Conservation (phyloP, 92 coral and sea anemone species). For the Pocillopora meandrina region DNA sequence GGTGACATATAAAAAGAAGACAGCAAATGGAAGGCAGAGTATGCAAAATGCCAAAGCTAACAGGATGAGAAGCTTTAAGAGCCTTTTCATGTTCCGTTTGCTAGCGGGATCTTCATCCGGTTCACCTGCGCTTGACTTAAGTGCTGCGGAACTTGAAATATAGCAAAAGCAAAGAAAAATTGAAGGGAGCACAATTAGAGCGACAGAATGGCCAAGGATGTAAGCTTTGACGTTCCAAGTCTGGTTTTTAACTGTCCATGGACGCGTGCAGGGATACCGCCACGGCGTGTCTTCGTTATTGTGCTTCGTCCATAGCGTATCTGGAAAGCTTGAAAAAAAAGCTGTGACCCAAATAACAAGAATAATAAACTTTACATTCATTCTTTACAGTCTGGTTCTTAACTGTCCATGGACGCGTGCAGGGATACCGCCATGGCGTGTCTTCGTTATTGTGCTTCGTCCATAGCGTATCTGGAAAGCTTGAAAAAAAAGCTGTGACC, state of each 20-base stretch:
- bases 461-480: constrained; percentile 22
- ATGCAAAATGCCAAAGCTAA: constrained; percentile 44
- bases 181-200: constrained; percentile 34
- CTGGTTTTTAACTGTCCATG: constrained; percentile 18
- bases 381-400: background rate
- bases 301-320: background rate
- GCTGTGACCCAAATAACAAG: constrained; percentile 8
- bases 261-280: constrained; percentile 24
- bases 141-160: constrained; percentile 12
- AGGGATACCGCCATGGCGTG: background rate
- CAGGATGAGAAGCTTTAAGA: constrained; percentile 35
- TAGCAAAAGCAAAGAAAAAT: constrained; percentile 34
- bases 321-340: constrained; percentile 10
- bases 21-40: constrained; percentile 44
- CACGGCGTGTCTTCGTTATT: background rate
- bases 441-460: background rate
- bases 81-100: constrained; percentile 25
- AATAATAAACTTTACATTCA: too few species aligned
- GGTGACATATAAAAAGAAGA: constrained; percentile 30
- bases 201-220: constrained; percentile 21
- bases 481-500: background rate
- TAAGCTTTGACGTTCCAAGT: constrained; percentile 3
- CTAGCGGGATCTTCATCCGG: background rate
- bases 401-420: constrained; percentile 33
- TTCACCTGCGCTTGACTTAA: background rate